phyloP scores from a whole-genome alignment of 2,888 invertebrate species.

The Dicranocentrus wangi region DNA sequence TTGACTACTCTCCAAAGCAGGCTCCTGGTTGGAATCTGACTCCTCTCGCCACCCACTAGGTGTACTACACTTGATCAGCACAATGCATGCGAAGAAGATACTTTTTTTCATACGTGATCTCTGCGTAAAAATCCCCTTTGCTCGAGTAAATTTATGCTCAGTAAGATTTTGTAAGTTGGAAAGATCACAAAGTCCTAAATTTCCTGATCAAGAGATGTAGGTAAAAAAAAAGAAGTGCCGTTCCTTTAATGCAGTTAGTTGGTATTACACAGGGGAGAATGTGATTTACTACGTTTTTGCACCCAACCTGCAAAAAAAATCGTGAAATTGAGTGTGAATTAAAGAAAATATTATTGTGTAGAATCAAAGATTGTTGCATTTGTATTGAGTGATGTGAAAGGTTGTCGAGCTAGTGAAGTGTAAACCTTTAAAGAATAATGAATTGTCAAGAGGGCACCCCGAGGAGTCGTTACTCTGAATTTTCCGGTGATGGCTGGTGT shows the following conservation, averaged over 20 bases:
- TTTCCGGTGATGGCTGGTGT: constrained; percentile 63
- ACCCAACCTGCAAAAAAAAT: too few species aligned
- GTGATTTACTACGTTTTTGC: too few species aligned
- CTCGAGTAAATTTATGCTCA: constrained; percentile 11
- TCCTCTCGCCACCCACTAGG: constrained; percentile 20
- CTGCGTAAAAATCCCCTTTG: constrained; percentile 6
- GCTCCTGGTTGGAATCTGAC: background rate
- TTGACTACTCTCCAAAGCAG: background rate
- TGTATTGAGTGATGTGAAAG: too few species aligned
- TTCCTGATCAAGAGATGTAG: too few species aligned
- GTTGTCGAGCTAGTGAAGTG: too few species aligned
- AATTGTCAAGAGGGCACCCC: constrained; percentile 45
- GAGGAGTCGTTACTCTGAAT: constrained; percentile 59
- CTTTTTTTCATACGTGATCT: background rate
- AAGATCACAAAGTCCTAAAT: background rate
- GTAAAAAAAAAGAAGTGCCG: too few species aligned
- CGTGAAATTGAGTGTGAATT: too few species aligned
- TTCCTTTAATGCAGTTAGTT: too few species aligned
- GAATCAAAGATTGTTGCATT: too few species aligned
- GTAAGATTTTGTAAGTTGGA: constrained; percentile 20
- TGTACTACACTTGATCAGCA: background rate
- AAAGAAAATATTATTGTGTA: too few species aligned
- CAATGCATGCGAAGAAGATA: background rate
- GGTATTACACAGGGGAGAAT: too few species aligned
- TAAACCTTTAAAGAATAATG: constrained; percentile 17